These are phyloP conservation scores for Enteromius afrohamiltoni DNA, from an alignment of 2,797 vertebrate genomes.

Conservation along the genomic window DNA sequence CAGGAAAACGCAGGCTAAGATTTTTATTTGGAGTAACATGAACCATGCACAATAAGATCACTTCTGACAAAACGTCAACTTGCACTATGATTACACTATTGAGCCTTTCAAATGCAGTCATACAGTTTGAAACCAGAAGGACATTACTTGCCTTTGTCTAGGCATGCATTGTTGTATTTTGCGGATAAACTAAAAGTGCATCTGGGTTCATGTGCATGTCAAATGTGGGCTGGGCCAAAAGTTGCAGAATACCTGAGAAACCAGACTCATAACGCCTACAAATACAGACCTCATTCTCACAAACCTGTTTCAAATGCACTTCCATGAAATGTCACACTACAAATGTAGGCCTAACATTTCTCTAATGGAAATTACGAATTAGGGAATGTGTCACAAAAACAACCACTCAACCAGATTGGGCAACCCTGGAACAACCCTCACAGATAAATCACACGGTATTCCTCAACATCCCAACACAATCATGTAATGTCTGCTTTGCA, in stretches of 20 bases:
- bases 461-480: not conserved
- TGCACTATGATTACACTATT: not conserved
- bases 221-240: not conserved
- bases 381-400: not conserved
- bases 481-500: not conserved
- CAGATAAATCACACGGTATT: conserved; percentile 2
- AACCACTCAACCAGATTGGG: conserved; percentile 22
- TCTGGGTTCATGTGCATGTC: not conserved
- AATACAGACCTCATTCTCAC: not conserved
- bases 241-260: conserved; percentile 15
- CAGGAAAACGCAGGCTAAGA: not conserved
- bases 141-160: not conserved
- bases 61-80: not conserved
- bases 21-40: not conserved
- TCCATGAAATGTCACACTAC: not conserved
- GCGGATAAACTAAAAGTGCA: not conserved
- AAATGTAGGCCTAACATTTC: not conserved
- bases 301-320: not conserved
- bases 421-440: conserved; percentile 16
- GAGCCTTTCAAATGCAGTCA: not conserved
- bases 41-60: not conserved
- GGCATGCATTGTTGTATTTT: not conserved
- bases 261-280: not conserved
- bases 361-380: not conserved
- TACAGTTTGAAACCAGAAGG: not conserved